These are phyloP conservation scores for Tapera naevia DNA, from an alignment of 2,797 vertebrate genomes.

Conservation along the genomic window DNA sequence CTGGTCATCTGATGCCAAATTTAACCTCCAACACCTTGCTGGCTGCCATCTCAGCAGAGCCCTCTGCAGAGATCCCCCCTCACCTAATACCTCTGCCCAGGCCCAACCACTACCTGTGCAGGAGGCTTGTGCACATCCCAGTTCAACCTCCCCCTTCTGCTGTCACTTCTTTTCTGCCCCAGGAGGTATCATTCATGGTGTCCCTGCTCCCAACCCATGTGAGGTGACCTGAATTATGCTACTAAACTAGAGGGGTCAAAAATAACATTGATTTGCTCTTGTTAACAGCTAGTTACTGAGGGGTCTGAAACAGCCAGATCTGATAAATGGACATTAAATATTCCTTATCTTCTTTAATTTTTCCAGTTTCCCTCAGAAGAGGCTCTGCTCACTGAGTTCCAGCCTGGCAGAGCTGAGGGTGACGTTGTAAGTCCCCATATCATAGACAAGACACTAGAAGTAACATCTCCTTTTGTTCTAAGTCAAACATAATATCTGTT, in stretches of 20 bases:
- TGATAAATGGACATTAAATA: not conserved
- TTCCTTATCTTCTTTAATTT: not conserved
- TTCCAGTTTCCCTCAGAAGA: not conserved
- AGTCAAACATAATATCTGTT: not conserved
- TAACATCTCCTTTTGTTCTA: not conserved
- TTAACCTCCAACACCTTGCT: rapidly evolving
- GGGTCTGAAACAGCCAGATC: not conserved
- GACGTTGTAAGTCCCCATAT: not conserved
- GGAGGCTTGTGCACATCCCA: not conserved
- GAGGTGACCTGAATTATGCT: not conserved
- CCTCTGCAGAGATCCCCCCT: not conserved
- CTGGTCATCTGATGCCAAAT: not conserved
- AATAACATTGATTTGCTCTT: not conserved
- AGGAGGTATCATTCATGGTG: not conserved
- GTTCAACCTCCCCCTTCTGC: not conserved
- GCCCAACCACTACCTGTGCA: rapidly evolving
- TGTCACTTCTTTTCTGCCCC: not conserved
- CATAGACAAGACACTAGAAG: not conserved
- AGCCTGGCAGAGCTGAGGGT: not conserved
- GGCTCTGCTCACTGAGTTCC: not conserved
- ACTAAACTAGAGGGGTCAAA: not conserved
- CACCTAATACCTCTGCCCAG: not conserved
- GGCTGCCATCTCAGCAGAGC: not conserved
- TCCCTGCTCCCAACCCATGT: not conserved
- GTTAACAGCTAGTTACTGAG: not conserved